Evolutionary conservation across 2,888 invertebrate genomes (phyloP), one percentile per base, ranked within the genome.

Genomic region (Eurois occulta): DNA sequence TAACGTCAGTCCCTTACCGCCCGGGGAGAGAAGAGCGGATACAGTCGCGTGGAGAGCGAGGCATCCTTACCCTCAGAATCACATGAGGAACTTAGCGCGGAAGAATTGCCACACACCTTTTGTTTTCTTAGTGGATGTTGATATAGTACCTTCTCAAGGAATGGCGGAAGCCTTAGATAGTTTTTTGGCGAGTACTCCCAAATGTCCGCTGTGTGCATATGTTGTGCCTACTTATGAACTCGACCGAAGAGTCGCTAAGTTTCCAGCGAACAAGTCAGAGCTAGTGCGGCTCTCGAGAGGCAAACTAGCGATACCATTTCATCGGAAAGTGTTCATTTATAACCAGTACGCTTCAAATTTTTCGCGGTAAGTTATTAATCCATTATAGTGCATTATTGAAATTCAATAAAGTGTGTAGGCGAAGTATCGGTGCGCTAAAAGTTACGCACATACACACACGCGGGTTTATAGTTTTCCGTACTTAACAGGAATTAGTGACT

Each of bases 321-420:
- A 99, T 93, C 98, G 98, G 90, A 98, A 98, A 95, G 98, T 99
- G 81, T 99, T 99, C 94, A 98, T 99, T 89, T 98, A 98, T 93
- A 99, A 99, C 93, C 99, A 99, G 94, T 99, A 97, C 91, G 99
- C 99, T 11, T 99, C 99, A 0, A 99, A 99, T 95, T 99, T 99
- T 94, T 97, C 98, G 58, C 98, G 98, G 98, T 98, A 91, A 97
- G 97, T 93, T 69, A 35, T 52, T 3, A 52, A 58, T 62, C 13
- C 7, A 2, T 35, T 18, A 64, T 35, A 1, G 11, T n/a, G 8
- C 21, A 18, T 21, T n/a, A 35, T 32, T n/a, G 6, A 32, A 55
- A 32, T 43, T 58, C 1, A n/a, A 70, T 16, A 32, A 41, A 28
- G 24, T 43, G n/a, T n/a, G 10, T 62, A 21, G 5, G 8, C 3